A percentile compares a stretch with the other conserved stretches of the same genome.
phyloP scores from a whole-genome alignment of 1,140 invertebrate genomes.

The Paracyclopina nana region DNA sequence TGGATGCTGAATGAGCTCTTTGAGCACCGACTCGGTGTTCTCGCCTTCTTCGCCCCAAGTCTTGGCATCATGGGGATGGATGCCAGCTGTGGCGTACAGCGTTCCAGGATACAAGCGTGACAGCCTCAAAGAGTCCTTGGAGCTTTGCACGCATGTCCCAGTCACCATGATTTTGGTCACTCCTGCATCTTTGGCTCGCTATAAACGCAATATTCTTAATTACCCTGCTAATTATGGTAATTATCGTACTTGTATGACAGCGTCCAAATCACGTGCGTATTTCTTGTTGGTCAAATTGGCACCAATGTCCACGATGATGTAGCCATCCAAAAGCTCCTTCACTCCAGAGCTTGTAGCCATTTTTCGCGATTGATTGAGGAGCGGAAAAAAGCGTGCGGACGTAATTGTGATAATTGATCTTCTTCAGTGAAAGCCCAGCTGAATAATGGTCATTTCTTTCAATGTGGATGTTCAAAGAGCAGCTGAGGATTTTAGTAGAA shows the following conservation, averaged over 20 bases:
- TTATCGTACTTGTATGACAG: slow-evolving; percentile 71
- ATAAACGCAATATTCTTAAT: too few relatives aligned
- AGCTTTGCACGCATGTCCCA: slow-evolving; percentile 62
- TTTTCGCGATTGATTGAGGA: too few relatives aligned
- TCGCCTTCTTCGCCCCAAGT: slow-evolving; percentile 52
- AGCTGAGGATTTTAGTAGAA: too few relatives aligned
- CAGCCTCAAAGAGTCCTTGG: slow-evolving; percentile 68
- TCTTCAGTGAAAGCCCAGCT: too few relatives aligned
- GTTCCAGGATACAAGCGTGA: slow-evolving; percentile 27
- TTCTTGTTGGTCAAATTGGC: slow-evolving; percentile 90
- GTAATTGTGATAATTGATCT: too few relatives aligned
- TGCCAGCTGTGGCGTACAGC: slow-evolving; percentile 30
- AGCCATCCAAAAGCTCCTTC: slow-evolving; percentile 35
- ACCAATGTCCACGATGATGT: slow-evolving; percentile 76
- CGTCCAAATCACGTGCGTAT: slow-evolving; percentile 72
- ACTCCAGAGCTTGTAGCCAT: too few relatives aligned
- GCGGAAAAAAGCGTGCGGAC: too few relatives aligned
- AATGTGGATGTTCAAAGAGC: too few relatives aligned
- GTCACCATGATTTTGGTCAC: slow-evolving; percentile 87
- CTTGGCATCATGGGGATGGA: slow-evolving; percentile 89
- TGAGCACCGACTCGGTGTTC: slow-evolving; percentile 17
- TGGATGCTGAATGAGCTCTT: slow-evolving; percentile 47
- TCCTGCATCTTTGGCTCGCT: too few relatives aligned
- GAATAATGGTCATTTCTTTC: too few relatives aligned
- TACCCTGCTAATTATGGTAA: too few relatives aligned